phyloP scores from a whole-genome alignment of 2,888 invertebrate species.

The Antheraea yamamai region DNA sequence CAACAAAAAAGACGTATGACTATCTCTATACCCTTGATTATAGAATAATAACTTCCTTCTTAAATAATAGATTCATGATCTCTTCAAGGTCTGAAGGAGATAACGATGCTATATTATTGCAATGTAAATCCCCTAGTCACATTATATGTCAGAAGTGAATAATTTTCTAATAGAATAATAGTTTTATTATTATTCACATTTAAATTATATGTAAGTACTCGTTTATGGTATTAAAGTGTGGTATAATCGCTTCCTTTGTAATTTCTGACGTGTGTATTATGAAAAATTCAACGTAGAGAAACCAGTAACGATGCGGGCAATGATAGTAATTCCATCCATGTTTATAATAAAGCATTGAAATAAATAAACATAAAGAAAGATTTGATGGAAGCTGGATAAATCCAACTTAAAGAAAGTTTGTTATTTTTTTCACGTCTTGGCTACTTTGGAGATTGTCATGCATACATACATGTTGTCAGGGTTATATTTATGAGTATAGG shows the following conservation, averaged over 20 bases:
- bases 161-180: constrained; percentile 25
- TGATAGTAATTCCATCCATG: background rate
- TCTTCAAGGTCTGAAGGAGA: constrained; percentile 23
- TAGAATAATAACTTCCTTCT: constrained; percentile 22
- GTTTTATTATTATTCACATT: constrained; percentile 18
- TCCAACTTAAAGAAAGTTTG: too few relatives aligned
- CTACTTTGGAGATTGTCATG: too few relatives aligned
- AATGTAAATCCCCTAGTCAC: constrained; percentile 31
- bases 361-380: background rate
- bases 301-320: background rate
- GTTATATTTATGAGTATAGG: too few relatives aligned
- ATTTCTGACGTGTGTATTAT: background rate
- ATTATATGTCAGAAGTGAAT: constrained; percentile 23
- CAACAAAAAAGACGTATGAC: background rate
- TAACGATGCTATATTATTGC: constrained; percentile 22
- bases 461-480: too few relatives aligned
- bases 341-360: background rate
- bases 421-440: too few relatives aligned
- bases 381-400: too few relatives aligned
- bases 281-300: background rate
- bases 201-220: constrained; percentile 1
- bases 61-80: constrained; percentile 20
- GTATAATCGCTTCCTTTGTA: background rate
- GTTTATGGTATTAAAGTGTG: background rate
- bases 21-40: background rate